Base-by-base conservation (phyloP, 2,888 invertebrate species). In the Drosophila quasianomalipes region DNA sequence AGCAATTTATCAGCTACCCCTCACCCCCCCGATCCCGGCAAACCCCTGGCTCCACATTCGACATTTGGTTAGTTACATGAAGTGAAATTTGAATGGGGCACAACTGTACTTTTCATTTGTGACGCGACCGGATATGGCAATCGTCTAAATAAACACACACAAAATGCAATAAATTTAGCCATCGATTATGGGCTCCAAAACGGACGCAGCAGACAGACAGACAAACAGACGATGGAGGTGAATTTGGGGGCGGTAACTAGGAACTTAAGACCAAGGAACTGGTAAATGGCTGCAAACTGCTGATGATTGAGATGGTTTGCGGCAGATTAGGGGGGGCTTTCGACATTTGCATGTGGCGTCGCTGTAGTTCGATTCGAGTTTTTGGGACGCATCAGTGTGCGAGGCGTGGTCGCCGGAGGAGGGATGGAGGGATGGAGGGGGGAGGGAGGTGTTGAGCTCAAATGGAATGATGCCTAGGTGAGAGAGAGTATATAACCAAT, bases 101-200 rank as follows among this genome's bases (percentile, higher is more conserved):
- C 81, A 83, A 85, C 90, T 90, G 85, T 85, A 85, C 85, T 84
- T 84, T 79, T 72, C 70, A 73, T 59, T 79, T 79, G 83, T 81
- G 86, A 73, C 74, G 85, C 85, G 65, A 61, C 75, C 79, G 74
- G 85, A 85, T 86, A 75, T 68, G 80, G 70, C 87, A 87, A 87
- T 87, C 82, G 89, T 86, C 84, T 86, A 86, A 86, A 90, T 86
- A 86, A 86, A 86, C 87, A 86, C 79, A 89, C 82, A 86, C 76
- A 89, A 74, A 86, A 86, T 90, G 90, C 89, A 86, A 90, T 86
- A 86, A 86, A 86, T 86, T 90, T 75, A 68, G 68, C 87, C 74
- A 89, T 89, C 90, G 85, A 86, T 86, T 90, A 85, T 90, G 87
- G 82, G 74, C 83, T 66, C 88, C 78, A 61, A 70, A 61, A 54